A percentile compares a stretch with the other conserved stretches of the same genome.
Evolutionary conservation across 1,140 invertebrate genomes (phyloP).

Genomic region (Batillaria attramentaria): DNA sequence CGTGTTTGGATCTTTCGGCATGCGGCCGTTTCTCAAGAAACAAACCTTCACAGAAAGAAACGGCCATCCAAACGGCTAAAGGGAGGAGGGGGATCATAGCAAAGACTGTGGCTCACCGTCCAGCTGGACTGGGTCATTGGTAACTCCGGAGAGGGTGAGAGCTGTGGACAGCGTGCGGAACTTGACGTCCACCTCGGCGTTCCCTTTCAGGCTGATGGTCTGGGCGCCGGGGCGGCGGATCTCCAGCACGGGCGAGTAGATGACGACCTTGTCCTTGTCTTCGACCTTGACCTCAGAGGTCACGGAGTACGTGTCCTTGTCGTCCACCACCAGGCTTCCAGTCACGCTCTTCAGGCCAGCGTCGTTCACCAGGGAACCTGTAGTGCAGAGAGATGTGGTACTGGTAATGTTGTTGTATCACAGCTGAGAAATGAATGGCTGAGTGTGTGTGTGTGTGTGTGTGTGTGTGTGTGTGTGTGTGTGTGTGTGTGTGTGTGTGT

Average conservation of each 20-base stretch:
- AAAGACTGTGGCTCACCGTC: constrained; percentile 54
- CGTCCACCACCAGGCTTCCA: constrained; percentile 56
- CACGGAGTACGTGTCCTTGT: constrained; percentile 55
- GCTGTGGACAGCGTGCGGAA: constrained; percentile 47
- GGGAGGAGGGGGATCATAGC: neutral
- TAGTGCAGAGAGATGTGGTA: constrained; percentile 25
- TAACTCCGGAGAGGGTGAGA: constrained; percentile 47
- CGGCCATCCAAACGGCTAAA: too few species aligned
- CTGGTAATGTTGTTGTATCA: too few species aligned
- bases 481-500: too few species aligned
- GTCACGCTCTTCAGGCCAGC: constrained; percentile 50
- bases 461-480: too few species aligned
- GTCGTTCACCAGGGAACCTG: constrained; percentile 52
- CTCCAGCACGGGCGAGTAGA: constrained; percentile 57
- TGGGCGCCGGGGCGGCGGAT: constrained; percentile 49
- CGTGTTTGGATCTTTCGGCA: too few species aligned
- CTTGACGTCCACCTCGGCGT: constrained; percentile 33
- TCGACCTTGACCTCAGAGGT: constrained; percentile 52
- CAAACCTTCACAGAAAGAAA: neutral
- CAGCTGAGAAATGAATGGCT: too few species aligned
- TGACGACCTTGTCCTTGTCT: constrained; percentile 30
- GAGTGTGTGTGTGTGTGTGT: too few species aligned
- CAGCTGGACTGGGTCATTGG: constrained; percentile 54
- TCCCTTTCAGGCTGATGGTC: constrained; percentile 46
- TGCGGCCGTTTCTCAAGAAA: too few species aligned